Conservation (phyloP, 1,140 invertebrate species). For the Drosophila murphyi region DNA sequence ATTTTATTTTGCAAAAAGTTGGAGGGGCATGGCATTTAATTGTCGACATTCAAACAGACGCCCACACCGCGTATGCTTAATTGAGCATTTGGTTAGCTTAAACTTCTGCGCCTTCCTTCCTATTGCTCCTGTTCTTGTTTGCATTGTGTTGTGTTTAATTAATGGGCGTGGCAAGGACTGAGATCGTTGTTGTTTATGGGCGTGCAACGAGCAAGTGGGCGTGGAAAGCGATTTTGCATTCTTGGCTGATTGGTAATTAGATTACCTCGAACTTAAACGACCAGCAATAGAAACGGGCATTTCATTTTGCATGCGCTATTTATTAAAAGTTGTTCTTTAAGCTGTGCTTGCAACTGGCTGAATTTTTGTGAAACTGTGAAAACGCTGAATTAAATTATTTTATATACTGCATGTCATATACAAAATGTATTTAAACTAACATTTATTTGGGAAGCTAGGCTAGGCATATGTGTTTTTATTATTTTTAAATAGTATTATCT, state of each 20-base stretch:
- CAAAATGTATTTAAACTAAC: no score
- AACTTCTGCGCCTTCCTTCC: not conserved
- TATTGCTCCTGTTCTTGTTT: slow-evolving; percentile 1
- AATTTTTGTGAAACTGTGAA: not conserved
- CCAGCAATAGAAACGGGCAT: not conserved
- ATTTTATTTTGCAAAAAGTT: slow-evolving; percentile 53
- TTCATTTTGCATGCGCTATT: not conserved
- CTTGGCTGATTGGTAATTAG: slow-evolving; percentile 15
- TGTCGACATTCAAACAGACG: slow-evolving; percentile 61
- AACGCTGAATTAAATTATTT: no score
- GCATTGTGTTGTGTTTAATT: slow-evolving; percentile 19
- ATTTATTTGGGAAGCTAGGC: no score
- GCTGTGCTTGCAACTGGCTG: not conserved
- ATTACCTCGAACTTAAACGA: slow-evolving; percentile 5
- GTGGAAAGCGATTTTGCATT: slow-evolving; percentile 30
- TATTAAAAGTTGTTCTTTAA: not conserved
- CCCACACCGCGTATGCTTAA: slow-evolving; percentile 55
- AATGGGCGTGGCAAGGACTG: slow-evolving; percentile 28
- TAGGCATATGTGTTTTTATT: no score
- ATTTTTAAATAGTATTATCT: no score
- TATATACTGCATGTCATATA: no score
- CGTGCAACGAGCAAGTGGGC: slow-evolving; percentile 19
- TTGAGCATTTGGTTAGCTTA: slow-evolving; percentile 40
- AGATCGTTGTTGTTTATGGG: slow-evolving; percentile 20
- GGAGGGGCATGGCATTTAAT: slow-evolving; percentile 66